A percentile compares a stretch with the other conserved stretches of the same genome.
Conservation (phyloP, 1,140 invertebrate species). For the Calephelis virginiensis region DNA sequence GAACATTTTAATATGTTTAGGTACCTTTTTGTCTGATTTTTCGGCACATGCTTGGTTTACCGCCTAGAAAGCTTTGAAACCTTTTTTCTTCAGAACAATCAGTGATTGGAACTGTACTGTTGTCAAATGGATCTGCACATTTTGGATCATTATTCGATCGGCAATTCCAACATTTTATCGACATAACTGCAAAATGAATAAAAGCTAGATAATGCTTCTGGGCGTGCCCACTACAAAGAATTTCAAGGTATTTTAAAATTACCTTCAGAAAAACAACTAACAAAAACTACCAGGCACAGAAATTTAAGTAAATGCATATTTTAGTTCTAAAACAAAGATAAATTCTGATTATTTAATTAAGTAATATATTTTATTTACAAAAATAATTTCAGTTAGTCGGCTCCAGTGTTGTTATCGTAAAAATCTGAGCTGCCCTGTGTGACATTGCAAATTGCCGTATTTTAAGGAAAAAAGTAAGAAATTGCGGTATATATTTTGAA, state of each 20-base stretch:
- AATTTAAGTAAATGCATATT: not conserved
- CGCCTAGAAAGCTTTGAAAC: conserved; percentile 83
- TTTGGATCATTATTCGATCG: conserved; percentile 93
- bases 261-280: conserved; percentile 38
- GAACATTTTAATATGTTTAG: conserved; percentile 2
- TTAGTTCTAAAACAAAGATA: not conserved
- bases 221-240: conserved; percentile 44
- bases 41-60: conserved; percentile 91
- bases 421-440: no score
- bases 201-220: conserved; percentile 33
- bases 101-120: conserved; percentile 90
- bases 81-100: conserved; percentile 87
- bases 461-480: no score
- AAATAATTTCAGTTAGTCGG: not conserved
- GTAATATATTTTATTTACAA: not conserved
- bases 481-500: no score
- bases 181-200: conserved; percentile 78
- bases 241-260: conserved; percentile 20
- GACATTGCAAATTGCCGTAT: no score
- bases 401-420: no score
- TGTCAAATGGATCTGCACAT: conserved; percentile 96
- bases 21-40: conserved; percentile 95
- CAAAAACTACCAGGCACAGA: conserved; percentile 24
- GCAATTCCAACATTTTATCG: conserved; percentile 96
- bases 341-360: not conserved